These are phyloP conservation scores for Ceratina australensis DNA, from an alignment of 1,140 invertebrate genomes.

Conservation along the genomic window DNA sequence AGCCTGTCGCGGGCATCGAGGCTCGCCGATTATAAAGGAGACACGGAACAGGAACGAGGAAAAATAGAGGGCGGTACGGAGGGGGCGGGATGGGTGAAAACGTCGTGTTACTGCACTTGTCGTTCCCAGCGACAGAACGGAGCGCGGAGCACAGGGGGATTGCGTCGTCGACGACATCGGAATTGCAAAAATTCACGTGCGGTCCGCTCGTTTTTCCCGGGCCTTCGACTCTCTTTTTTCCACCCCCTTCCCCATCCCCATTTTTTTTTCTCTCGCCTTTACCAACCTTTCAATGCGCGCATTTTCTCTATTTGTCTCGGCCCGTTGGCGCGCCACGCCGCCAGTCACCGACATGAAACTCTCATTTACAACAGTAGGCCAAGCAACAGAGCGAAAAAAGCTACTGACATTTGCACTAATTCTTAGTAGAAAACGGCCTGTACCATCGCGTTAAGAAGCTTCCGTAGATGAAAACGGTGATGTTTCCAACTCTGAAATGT, in stretches of 20 bases:
- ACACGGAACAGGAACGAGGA: slow-evolving; percentile 2
- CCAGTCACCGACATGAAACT: slow-evolving; percentile 39
- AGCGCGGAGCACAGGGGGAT: not conserved
- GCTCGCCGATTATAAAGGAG: slow-evolving; percentile 30
- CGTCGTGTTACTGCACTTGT: slow-evolving; percentile 17
- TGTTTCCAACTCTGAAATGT: too few species aligned
- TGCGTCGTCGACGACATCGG: slow-evolving; percentile 35
- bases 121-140: slow-evolving; percentile 4
- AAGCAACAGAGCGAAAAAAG: too few species aligned
- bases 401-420: too few species aligned
- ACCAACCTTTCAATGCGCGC: not conserved
- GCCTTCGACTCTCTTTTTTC: not conserved
- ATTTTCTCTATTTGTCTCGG: slow-evolving; percentile 32
- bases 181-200: slow-evolving; percentile 53
- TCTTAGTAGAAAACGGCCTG: too few species aligned
- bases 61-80: slow-evolving; percentile 8
- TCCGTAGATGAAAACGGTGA: too few species aligned
- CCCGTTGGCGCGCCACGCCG: not conserved
- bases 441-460: too few species aligned
- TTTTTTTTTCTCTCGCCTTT: not conserved
- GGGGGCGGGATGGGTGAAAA: too few species aligned
- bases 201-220: not conserved
- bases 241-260: too few species aligned
- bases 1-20: not conserved
- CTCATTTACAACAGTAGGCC: slow-evolving; percentile 15